Base-by-base conservation (phyloP, 2,888 invertebrate species). In the Therioaphis trifolii region DNA sequence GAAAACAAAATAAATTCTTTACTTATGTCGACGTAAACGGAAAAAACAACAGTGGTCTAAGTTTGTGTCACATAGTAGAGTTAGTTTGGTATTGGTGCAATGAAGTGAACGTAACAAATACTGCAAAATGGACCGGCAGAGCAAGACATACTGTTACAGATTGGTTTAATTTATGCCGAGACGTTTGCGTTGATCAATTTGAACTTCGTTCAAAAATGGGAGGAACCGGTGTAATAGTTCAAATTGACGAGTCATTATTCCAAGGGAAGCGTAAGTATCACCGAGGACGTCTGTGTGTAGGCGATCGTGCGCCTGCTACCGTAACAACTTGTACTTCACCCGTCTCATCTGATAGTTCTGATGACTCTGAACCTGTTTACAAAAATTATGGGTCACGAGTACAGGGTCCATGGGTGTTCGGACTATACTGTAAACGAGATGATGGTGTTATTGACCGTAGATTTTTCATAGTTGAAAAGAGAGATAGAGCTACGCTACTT, bases 401-500 rank as follows among this genome's bases (percentile, higher is more conserved):
- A 52, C 52, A 52, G 52, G 52, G 52, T 52, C 52, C 15, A 52
- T 52, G 52, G 52, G 52, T n/a, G n/a, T n/a, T n/a, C 49, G 15
- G 15, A 14, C 49, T 52, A 15, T 63, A 68, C 21, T 68, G 21
- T 68, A 68, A 68, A 43, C 68, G 66, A 66, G 66, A 66, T 66
- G 66, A 35, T 66, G 66, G 66, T 66, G 66, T 66, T 27, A 61
- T 15, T 63, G 63, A 63, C 63, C 29, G 63, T 63, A 29, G 63
- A 63, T 63, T 63, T 63, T 63, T 63, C 1, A 63, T 63, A 21
- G 9, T 40, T n/a, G 40, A 68, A 68, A 21, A 68, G 66, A 68
- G 66, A 40, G 9, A 40, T 68, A 68, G 21, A 68, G 66, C 66
- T 68, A 68, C 66, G 66, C 24, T 40, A 68, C 66, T 68, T 68